Percentiles rank a stretch among this genome's conserved stretches.
phyloP scores from a whole-genome alignment of 2,888 invertebrate species.

The Scelioninae gen. 1 region DNA sequence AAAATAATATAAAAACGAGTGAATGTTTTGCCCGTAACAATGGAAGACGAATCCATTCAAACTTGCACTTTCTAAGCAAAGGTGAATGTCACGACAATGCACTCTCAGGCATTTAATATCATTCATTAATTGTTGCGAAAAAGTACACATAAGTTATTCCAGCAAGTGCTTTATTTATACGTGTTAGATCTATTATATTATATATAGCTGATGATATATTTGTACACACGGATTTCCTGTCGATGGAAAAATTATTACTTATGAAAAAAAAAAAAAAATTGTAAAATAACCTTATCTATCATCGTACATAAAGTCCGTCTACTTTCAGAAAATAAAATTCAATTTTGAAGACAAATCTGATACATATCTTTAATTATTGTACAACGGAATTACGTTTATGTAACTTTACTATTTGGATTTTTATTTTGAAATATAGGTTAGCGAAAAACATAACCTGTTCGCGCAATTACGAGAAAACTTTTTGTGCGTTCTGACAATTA shows the following conservation, averaged over 20 bases:
- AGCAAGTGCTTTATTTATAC: constrained; percentile 5
- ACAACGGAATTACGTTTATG: no score
- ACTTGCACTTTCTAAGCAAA: constrained; percentile 68
- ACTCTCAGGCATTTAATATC: constrained; percentile 48
- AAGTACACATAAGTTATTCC: constrained; percentile 25
- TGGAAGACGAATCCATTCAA: constrained; percentile 56
- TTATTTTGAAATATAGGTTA: no score
- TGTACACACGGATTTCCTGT: constrained; percentile 41
- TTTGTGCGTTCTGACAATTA: no score
- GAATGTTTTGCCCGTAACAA: constrained; percentile 45
- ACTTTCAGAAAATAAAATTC: no score
- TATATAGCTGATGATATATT: constrained; percentile 17
- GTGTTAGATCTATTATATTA: constrained; percentile 10
- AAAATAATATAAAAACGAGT: constrained; percentile 43
- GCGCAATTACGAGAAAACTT: no score
- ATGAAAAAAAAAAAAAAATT: constrained; percentile 4
- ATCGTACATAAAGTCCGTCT: no score
- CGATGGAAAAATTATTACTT: not conserved
- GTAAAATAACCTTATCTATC: no score
- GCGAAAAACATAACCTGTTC: no score
- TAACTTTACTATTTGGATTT: no score
- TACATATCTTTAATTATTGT: no score
- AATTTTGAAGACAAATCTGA: no score
- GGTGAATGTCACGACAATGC: constrained; percentile 68
- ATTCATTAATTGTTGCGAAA: constrained; percentile 59